Conservation (phyloP, 1,140 invertebrate genomes). For the Pseudomyrmex flavicornis region DNA sequence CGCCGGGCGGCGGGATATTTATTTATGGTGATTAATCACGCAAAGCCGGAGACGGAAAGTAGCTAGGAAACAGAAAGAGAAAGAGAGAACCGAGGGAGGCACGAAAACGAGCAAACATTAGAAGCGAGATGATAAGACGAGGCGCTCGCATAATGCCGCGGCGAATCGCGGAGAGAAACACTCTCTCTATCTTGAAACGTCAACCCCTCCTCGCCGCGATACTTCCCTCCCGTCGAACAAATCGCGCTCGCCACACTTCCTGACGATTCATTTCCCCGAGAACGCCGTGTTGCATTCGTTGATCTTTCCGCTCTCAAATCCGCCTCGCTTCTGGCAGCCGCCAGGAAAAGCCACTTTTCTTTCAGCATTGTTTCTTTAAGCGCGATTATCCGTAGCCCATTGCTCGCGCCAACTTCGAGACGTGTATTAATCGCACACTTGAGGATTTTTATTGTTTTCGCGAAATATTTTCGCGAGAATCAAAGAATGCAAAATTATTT, state of each 20-base stretch:
- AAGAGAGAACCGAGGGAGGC: conserved; percentile 24
- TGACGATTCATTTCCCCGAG: conserved; percentile 33
- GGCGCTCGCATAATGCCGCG: conserved; percentile 49
- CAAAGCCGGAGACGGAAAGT: conserved; percentile 54
- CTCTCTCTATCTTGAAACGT: conserved; percentile 48
- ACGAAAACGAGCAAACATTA: conserved; percentile 63
- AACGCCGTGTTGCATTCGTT: conserved; percentile 32
- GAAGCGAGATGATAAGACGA: conserved; percentile 56
- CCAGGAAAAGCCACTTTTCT: too few relatives aligned
- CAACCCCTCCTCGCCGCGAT: not conserved
- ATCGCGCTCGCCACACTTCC: conserved; percentile 35
- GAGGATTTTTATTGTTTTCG: too few relatives aligned
- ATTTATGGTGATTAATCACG: conserved; percentile 70
- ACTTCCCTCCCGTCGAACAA: conserved; percentile 39
- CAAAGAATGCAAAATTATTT: too few relatives aligned
- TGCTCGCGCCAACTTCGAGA: too few relatives aligned
- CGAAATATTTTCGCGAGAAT: too few relatives aligned
- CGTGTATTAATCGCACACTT: too few relatives aligned
- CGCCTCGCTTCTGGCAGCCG: not conserved
- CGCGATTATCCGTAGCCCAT: too few relatives aligned
- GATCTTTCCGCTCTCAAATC: conserved; percentile 10
- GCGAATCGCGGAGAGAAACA: conserved; percentile 19
- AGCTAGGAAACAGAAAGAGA: conserved; percentile 13
- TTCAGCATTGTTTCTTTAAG: too few relatives aligned
- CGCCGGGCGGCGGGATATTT: conserved; percentile 59